Conservation (phyloP, 2,113 vertebrate genomes). For the Scomber scombrus region DNA sequence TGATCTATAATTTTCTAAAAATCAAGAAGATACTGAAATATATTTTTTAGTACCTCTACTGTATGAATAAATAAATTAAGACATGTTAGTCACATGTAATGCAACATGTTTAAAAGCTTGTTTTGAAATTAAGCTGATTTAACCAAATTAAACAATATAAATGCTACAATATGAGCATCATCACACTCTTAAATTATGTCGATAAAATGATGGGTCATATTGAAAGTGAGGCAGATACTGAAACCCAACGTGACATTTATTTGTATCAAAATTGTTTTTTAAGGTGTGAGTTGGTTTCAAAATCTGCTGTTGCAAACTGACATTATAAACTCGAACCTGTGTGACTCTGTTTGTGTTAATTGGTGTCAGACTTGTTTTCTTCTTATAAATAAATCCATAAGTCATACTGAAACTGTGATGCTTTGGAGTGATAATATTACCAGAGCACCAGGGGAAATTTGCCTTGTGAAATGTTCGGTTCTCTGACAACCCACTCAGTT, state of each 20-base stretch:
- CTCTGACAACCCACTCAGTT: conserved; percentile 98
- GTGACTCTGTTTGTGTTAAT: conserved; percentile 62
- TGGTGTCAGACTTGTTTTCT: conserved; percentile 95
- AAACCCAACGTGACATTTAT: conserved; percentile 39
- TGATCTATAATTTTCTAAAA: neutral
- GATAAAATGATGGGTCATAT: conserved; percentile 17
- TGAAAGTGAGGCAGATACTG: conserved; percentile 39
- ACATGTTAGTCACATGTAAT: too few species aligned
- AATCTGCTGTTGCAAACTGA: conserved; percentile 10
- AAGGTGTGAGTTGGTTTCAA: conserved; percentile 20
- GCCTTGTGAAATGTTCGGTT: conserved; percentile 95
- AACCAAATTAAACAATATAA: neutral
- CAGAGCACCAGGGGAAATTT: conserved; percentile 95
- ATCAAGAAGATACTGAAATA: neutral
- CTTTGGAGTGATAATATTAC: conserved; percentile 97
- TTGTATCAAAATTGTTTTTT: conserved; percentile 23
- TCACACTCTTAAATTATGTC: neutral
- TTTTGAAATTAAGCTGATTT: neutral
- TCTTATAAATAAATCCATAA: conserved; percentile 98
- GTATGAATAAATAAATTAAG: too few species aligned
- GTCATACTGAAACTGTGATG: conserved; percentile 98
- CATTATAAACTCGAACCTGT: neutral
- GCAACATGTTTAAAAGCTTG: neutral
- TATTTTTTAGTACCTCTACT: neutral
- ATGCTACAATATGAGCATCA: neutral